Evolutionary conservation across 2,888 invertebrate genomes (phyloP).

Genomic region (Lamellibrachia columna): DNA sequence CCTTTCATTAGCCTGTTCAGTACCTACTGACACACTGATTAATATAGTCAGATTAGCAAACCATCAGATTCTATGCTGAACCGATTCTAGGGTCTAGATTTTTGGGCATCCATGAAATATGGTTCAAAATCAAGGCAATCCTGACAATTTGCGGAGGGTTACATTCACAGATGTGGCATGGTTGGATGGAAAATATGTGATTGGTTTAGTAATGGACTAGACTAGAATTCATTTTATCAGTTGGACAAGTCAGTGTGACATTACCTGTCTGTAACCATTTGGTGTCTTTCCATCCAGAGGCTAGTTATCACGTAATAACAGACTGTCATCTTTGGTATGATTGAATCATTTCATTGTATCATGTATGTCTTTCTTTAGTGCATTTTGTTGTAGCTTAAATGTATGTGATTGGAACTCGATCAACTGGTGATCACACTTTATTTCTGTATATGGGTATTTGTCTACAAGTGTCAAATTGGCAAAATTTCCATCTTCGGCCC

Average conservation of each 20-base stretch:
- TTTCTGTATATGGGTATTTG: too few relatives aligned
- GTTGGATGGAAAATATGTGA: neutral
- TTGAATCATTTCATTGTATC: too few relatives aligned
- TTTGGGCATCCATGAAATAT: too few relatives aligned
- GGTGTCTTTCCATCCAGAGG: slow-evolving; percentile 1
- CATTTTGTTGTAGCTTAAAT: too few relatives aligned
- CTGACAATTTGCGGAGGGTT: neutral
- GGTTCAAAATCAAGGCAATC: too few relatives aligned
- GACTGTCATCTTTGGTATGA: neutral
- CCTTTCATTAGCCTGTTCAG: neutral
- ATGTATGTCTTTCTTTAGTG: too few relatives aligned
- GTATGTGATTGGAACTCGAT: too few relatives aligned
- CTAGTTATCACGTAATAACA: neutral
- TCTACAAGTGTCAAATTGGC: too few relatives aligned
- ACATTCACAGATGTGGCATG: neutral
- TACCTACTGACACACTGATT: neutral
- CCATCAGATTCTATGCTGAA: too few relatives aligned
- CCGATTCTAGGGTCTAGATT: too few relatives aligned
- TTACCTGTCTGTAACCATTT: neutral
- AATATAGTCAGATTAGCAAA: neutral
- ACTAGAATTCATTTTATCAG: neutral
- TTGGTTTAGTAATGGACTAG: neutral
- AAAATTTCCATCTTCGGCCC: too few relatives aligned
- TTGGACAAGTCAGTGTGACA: neutral
- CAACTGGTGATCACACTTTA: too few relatives aligned